Evolutionary conservation across 2,113 vertebrate species (phyloP).

Genomic region (Paradoxurus hermaphroditus): DNA sequence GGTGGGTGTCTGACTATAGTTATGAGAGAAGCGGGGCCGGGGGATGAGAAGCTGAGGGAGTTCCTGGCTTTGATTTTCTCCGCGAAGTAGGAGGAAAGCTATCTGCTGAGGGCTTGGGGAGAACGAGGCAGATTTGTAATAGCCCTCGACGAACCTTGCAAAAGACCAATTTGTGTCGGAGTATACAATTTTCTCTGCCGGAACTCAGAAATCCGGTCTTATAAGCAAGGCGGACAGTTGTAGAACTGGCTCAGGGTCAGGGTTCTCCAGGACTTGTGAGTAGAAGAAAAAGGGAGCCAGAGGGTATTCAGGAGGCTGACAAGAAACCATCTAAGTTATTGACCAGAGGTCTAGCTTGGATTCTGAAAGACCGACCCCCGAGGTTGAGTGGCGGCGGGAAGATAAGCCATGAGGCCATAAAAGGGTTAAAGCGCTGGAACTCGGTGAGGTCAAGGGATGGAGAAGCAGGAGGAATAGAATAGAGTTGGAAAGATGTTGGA

Average conservation of each 20-base stretch:
- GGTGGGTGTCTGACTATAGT: background rate
- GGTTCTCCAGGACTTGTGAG: background rate
- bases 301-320: too few relatives aligned
- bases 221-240: background rate
- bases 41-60: background rate
- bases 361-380: background rate
- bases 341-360: background rate
- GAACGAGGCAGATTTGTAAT: background rate
- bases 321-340: background rate
- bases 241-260: background rate
- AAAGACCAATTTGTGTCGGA: background rate
- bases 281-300: background rate
- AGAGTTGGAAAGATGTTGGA: background rate
- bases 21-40: background rate
- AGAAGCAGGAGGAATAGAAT: background rate
- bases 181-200: background rate
- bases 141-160: background rate
- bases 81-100: background rate
- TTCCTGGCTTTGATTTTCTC: slow-evolving; percentile 7
- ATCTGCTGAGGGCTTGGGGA: background rate
- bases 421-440: background rate
- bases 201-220: background rate
- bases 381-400: background rate
- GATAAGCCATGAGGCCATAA: background rate
- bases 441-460: background rate